Evolutionary conservation across 2,797 vertebrate species (phyloP), one percentile per base, ranked within the genome.

Genomic region (Melanotaenia pygmaea): DNA sequence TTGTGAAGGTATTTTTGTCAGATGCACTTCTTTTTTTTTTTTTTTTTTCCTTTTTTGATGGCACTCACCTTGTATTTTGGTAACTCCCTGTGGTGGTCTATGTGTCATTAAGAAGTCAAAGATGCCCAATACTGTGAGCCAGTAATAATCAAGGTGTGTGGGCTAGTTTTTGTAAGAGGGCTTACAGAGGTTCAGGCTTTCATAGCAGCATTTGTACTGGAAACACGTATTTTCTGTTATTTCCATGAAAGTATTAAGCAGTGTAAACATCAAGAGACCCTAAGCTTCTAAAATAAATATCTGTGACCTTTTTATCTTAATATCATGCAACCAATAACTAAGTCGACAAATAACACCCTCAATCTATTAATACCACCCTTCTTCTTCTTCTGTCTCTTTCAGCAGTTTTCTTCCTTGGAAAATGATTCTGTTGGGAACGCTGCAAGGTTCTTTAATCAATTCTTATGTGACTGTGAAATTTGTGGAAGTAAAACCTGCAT

Each of bases 61-160:
- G 53, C 64, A 61, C 43, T 85, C 72, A 70, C 80, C 78, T 77
- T 50, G 61, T 77, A 59, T 67, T 82, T 83, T 62, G 40, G 63
- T 57, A 64, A 65, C 26, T 61, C 22, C 13, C 24, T 61, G 45
- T 58, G 18, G 37, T 76, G 35, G 64, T 43, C 30, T 74, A 67
- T 70, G 56, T 68, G 63, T 50, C 59, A 57, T 4, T 54, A 57
- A 37, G 37, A 13, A 64, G 67, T 62, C 51, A 73, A 73, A 83
- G 65, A 68, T 79, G 53, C 34, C 60, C 32, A 64, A 73, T 45
- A 72, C n/a, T 72, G 38, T 69, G 37, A 16, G 56, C 72, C 66
- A 35, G 64, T 63, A 56, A 82, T 85, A 64, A 80, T 74, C 54
- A 66, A 34, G 60, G 51, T 35, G 57, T 35, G 57, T 58, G 37